phyloP scores from a whole-genome alignment of 1,140 invertebrate species.

The Ips typographus region DNA sequence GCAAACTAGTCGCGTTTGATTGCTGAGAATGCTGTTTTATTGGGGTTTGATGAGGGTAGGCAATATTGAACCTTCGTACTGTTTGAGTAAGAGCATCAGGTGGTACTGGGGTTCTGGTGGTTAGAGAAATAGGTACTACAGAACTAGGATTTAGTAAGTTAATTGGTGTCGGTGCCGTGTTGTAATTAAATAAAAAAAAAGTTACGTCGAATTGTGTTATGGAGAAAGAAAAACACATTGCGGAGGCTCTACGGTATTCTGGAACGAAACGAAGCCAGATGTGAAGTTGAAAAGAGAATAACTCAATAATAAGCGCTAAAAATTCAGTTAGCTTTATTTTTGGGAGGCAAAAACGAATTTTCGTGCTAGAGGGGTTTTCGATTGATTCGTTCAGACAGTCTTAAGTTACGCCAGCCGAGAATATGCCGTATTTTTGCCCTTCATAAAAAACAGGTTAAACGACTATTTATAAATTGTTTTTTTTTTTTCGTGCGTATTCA shows the following conservation, averaged over 20 bases:
- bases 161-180: slow-evolving; percentile 49
- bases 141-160: slow-evolving; percentile 32
- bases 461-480: too few species aligned
- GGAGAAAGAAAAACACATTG: neutral
- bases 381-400: slow-evolving; percentile 2
- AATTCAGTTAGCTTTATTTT: slow-evolving; percentile 10
- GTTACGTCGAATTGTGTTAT: neutral
- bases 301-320: slow-evolving; percentile 14
- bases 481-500: too few species aligned
- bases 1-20: slow-evolving; percentile 42
- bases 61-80: slow-evolving; percentile 19
- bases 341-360: slow-evolving; percentile 2
- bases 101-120: slow-evolving; percentile 17
- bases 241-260: slow-evolving; percentile 19
- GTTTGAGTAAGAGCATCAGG: neutral
- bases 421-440: too few species aligned
- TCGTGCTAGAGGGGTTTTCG: neutral
- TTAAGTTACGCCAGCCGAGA: neutral
- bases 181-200: slow-evolving; percentile 27
- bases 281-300: slow-evolving; percentile 13
- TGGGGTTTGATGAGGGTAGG: slow-evolving; percentile 27
- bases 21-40: slow-evolving; percentile 45
- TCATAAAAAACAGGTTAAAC: too few species aligned
- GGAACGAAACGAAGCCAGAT: slow-evolving; percentile 7
- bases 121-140: slow-evolving; percentile 17